A percentile compares a stretch with the other conserved stretches of the same genome.
Evolutionary conservation across 2,797 vertebrate species (phyloP).

Genomic region (Miichthys miiuy): DNA sequence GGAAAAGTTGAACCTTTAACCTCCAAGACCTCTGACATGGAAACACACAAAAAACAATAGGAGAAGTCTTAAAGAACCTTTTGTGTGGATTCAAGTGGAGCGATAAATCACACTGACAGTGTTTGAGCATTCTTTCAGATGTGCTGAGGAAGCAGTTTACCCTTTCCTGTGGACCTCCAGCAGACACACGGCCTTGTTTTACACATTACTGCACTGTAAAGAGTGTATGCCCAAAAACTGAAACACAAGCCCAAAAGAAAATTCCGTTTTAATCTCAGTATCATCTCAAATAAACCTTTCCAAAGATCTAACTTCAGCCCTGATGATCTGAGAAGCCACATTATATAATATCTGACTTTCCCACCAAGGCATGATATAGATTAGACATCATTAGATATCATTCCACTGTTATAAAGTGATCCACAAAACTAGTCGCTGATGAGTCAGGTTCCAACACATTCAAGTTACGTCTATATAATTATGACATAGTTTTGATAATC

Average conservation of each 20-base stretch:
- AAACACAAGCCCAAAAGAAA: not conserved
- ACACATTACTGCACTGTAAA: not conserved
- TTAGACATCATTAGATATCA: not conserved
- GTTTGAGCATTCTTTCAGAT: slow-evolving; percentile 24
- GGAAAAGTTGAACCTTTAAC: slow-evolving; percentile 8
- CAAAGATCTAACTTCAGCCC: not conserved
- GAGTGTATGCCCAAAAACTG: not conserved
- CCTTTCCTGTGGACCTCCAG: not conserved
- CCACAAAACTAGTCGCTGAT: not conserved
- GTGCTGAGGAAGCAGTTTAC: slow-evolving; percentile 3
- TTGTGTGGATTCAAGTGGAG: slow-evolving; percentile 1
- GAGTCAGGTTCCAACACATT: slow-evolving; percentile 34
- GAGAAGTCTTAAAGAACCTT: not conserved
- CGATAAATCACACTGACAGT: slow-evolving; percentile 2
- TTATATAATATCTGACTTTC: not conserved
- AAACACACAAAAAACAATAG: not conserved
- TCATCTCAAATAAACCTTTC: not conserved
- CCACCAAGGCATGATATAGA: not conserved
- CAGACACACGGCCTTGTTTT: not conserved
- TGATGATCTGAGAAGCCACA: not conserved
- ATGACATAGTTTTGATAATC: slow-evolving; percentile 36
- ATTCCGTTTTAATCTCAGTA: not conserved
- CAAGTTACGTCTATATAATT: slow-evolving; percentile 25
- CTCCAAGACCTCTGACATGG: slow-evolving; percentile 22
- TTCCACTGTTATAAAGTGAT: not conserved